phyloP scores from a whole-genome alignment of 2,888 invertebrate species.

The Ophion obscuratus region DNA sequence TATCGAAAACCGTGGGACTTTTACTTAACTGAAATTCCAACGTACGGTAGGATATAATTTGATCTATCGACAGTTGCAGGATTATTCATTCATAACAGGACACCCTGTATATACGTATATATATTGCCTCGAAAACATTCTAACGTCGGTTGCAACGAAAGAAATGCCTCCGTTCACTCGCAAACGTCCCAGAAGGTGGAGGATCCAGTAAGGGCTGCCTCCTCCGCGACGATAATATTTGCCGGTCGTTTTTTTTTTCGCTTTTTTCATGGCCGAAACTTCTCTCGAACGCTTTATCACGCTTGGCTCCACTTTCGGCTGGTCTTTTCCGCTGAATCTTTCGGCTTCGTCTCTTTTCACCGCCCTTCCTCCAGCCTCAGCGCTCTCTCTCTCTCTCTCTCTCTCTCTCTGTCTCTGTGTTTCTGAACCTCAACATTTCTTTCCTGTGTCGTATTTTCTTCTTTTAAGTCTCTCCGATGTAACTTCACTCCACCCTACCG shows the following conservation, averaged over 20 bases:
- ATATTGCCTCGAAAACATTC: constrained; percentile 54
- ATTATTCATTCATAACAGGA: too few relatives aligned
- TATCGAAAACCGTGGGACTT: too few relatives aligned
- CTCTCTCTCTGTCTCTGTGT: constrained; percentile 24
- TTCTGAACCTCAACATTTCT: neutral
- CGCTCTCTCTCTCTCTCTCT: neutral
- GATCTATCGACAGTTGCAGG: too few relatives aligned
- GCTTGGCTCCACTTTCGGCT: constrained; percentile 52
- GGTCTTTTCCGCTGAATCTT: constrained; percentile 36
- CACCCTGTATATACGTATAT: neutral
- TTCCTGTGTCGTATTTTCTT: constrained; percentile 7
- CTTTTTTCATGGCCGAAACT: constrained; percentile 45
- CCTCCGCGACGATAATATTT: constrained; percentile 66
- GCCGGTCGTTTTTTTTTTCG: constrained; percentile 19
- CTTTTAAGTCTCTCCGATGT: neutral
- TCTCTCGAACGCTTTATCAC: constrained; percentile 60
- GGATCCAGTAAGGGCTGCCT: constrained; percentile 36
- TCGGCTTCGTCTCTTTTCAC: constrained; percentile 60
- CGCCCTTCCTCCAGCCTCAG: constrained; percentile 58
- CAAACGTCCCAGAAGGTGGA: constrained; percentile 5
- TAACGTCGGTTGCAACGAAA: constrained; percentile 42
- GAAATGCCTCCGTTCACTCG: constrained; percentile 42
- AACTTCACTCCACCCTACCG: constrained; percentile 8
- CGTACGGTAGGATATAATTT: too few relatives aligned
- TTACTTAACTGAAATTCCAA: too few relatives aligned